Percentiles rank a stretch among this genome's conserved stretches.
Evolutionary conservation across 2,113 vertebrate genomes (phyloP).

Genomic region (Anguilla rostrata): DNA sequence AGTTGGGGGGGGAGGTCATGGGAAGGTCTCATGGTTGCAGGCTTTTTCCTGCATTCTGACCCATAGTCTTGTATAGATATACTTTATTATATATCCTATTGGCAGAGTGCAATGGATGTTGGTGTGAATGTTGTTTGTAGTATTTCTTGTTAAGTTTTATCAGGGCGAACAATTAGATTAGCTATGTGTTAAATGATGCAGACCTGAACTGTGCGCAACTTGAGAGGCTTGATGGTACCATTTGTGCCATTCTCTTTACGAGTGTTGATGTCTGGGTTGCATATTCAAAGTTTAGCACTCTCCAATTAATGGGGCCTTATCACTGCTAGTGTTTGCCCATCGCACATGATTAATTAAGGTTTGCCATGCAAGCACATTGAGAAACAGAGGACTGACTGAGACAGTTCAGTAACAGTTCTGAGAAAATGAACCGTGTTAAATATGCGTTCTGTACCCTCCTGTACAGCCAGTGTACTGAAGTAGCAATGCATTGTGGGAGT

Average conservation of each 20-base stretch:
- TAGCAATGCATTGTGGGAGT: neutral
- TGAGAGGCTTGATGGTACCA: neutral
- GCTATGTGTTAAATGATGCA: neutral
- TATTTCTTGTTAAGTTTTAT: too few species aligned
- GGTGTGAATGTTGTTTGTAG: too few species aligned
- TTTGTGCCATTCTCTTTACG: neutral
- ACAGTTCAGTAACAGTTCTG: too few species aligned
- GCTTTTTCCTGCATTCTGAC: neutral
- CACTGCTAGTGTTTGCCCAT: neutral
- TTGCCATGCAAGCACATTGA: too few species aligned
- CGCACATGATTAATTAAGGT: too few species aligned
- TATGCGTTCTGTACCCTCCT: neutral
- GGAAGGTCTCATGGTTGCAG: neutral
- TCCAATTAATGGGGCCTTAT: neutral
- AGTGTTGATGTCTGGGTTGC: neutral
- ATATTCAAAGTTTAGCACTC: neutral
- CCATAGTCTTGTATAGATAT: neutral
- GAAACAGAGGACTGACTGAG: too few species aligned
- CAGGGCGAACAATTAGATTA: neutral
- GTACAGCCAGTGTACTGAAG: neutral
- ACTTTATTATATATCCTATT: neutral
- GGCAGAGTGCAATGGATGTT: too few species aligned
- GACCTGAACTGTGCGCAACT: neutral
- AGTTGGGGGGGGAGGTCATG: neutral
- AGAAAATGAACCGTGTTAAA: too few species aligned